Conservation (phyloP, 2,888 invertebrate species). For the Chymomyza procnemis region DNA sequence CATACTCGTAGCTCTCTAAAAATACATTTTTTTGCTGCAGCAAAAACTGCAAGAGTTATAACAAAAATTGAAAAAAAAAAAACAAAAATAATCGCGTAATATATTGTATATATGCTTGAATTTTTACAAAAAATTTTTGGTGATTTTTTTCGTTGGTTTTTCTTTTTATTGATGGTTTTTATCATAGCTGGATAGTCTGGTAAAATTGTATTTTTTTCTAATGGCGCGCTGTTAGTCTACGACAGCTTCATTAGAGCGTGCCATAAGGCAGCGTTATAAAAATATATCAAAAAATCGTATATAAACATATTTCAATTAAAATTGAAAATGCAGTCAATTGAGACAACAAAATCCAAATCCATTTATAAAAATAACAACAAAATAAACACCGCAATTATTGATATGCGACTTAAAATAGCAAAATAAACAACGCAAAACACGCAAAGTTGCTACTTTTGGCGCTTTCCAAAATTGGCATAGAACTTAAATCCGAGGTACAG, state of each 20-base stretch:
- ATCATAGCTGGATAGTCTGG: background rate
- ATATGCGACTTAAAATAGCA: constrained; percentile 1
- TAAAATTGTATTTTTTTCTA: too few relatives aligned
- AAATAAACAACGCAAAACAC: constrained; percentile 1
- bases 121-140: too few relatives aligned
- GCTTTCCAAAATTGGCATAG: background rate
- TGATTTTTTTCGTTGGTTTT: background rate
- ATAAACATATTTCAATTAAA: constrained; percentile 12
- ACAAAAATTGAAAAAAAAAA: background rate
- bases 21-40: background rate
- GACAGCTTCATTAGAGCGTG: constrained; percentile 1
- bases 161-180: too few relatives aligned
- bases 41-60: background rate
- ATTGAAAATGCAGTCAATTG: constrained; percentile 24
- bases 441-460: constrained; percentile 1
- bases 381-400: background rate
- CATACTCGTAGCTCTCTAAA: background rate
- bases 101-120: background rate
- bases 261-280: background rate
- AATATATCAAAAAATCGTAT: background rate
- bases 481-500: background rate
- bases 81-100: background rate
- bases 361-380: constrained; percentile 8
- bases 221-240: too few relatives aligned
- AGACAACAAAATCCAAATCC: constrained; percentile 12